Conservation (phyloP, 1,140 invertebrate genomes). For the Caenorhabditis tropicalis region DNA sequence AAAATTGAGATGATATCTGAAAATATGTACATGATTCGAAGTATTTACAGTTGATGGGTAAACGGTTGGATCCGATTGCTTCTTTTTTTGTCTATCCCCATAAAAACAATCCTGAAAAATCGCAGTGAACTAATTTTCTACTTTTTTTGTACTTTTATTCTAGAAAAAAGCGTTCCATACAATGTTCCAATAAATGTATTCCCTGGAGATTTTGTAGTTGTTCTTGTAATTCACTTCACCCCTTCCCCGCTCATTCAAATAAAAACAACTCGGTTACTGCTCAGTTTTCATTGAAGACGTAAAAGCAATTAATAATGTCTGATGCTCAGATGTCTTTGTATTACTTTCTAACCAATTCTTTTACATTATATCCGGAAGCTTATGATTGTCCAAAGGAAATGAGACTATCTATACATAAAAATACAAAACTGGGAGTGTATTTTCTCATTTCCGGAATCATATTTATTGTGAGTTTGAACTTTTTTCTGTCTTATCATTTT, state of each 20-base stretch:
- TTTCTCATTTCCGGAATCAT: neutral
- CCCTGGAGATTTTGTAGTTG: neutral
- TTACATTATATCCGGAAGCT: neutral
- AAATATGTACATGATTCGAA: too few relatives aligned
- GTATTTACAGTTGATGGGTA: too few relatives aligned
- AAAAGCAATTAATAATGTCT: neutral
- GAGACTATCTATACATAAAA: neutral
- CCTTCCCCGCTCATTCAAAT: neutral
- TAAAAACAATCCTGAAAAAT: too few relatives aligned
- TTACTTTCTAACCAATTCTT: neutral
- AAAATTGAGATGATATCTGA: too few relatives aligned
- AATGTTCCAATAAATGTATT: too few relatives aligned
- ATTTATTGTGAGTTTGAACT: neutral
- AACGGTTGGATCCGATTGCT: too few relatives aligned
- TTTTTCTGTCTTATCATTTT: neutral
- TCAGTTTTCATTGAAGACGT: too few relatives aligned
- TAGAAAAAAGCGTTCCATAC: too few relatives aligned
- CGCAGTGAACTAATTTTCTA: too few relatives aligned
- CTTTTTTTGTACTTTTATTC: too few relatives aligned
- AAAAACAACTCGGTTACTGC: neutral
- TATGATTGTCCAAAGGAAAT: neutral
- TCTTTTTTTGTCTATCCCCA: too few relatives aligned
- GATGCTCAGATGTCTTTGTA: neutral
- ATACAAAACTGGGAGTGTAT: neutral
- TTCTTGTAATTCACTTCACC: neutral